Evolutionary conservation across 2,113 vertebrate genomes (phyloP), one percentile per base, ranked within the genome.

Genomic region (Micronycteris hirsuta): DNA sequence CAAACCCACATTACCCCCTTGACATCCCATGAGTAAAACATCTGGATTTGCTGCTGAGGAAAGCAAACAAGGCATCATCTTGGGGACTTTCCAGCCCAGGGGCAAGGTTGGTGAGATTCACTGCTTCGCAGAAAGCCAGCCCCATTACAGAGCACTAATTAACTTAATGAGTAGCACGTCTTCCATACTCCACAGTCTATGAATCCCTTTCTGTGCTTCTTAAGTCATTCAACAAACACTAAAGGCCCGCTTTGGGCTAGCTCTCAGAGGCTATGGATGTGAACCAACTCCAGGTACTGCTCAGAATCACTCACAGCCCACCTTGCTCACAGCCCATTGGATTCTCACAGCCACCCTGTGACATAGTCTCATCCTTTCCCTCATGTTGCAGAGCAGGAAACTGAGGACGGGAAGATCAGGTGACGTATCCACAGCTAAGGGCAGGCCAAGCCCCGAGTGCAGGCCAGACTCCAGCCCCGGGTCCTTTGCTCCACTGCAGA

Each of bases 261-360:
- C 41, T 56, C 26, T 12, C 8, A 2, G 16, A 12, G 36, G 9
- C 14, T 0, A 0, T 33, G 20, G 24, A 47, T 54, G 9, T 3
- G 41, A 91, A 24, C 14, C 31, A 8, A 5, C 43, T 82, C 20
- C 7, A 15, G 6, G 52, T 28, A 22, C 16, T 41, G 15, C 63
- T 76, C 52, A 54, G 11, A 77, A 33, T 10, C 8, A 14, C 20
- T 74, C 49, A 15, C 15, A 24, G 20, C 28, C 33, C 13, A 1
- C 43, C 41, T 28, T 24, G 28, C 43, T 65, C 38, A 3, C 1
- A 14, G 58, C 43, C 58, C 31, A 36, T n/a, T 38, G 6, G 36
- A 89, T 43, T 56, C 78, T 65, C 73, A 43, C 3, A n/a, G 16
- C 11, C 63, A 58, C 41, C 47, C 47, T 58, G 9, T 14, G 33